phyloP scores from a whole-genome alignment of 1,140 invertebrate genomes.

The Drosophila novamexicana region DNA sequence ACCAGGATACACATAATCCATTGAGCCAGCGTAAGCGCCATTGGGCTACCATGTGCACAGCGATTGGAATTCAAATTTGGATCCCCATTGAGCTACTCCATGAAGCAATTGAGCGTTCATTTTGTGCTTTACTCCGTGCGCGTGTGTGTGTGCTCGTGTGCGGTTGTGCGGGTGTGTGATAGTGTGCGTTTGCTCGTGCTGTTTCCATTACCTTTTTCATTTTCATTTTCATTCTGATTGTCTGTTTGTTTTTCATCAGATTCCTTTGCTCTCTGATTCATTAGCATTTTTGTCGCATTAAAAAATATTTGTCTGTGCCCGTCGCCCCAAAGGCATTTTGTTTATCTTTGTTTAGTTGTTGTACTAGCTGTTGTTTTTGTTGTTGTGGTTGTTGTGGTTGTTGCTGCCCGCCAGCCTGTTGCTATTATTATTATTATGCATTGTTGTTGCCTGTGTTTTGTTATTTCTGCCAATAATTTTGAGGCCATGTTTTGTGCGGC shows the following conservation, averaged over 20 bases:
- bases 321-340: conserved; percentile 41
- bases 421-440: conserved; percentile 31
- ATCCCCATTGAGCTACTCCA: conserved; percentile 12
- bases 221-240: conserved; percentile 51
- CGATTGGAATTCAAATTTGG: conserved; percentile 12
- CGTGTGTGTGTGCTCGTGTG: neutral
- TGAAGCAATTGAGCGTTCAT: conserved; percentile 45
- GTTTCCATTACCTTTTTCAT: conserved; percentile 23
- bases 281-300: conserved; percentile 68
- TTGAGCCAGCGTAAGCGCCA: neutral
- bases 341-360: conserved; percentile 58
- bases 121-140: conserved; percentile 26
- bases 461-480: conserved; percentile 45
- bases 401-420: conserved; percentile 41
- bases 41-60: neutral
- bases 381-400: conserved; percentile 9
- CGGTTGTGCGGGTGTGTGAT: neutral
- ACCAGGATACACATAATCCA: conserved; percentile 11
- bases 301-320: conserved; percentile 35
- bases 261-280: conserved; percentile 58
- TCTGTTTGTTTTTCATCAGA: conserved; percentile 68
- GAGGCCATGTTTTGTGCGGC: conserved; percentile 30
- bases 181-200: neutral
- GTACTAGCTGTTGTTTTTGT: neutral
- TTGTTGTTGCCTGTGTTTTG: conserved; percentile 35